A percentile compares a stretch with the other conserved stretches of the same genome.
Conservation (phyloP, 2,797 vertebrate species). For the Cyclura pinguis region DNA sequence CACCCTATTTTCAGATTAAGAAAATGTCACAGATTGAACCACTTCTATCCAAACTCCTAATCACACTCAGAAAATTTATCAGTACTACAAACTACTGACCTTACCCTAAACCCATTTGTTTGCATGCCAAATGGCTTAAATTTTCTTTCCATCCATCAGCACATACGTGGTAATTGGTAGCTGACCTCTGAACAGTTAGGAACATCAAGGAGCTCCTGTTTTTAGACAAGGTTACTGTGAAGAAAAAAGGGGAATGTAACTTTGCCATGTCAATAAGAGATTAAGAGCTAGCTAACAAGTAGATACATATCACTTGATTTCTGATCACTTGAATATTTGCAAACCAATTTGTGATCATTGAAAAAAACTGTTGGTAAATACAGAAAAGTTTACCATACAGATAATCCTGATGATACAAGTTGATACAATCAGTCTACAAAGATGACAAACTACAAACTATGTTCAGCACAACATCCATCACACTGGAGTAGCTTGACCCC, state of each 20-base stretch:
- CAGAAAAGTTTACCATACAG: background rate
- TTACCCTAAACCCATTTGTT: conserved; percentile 96
- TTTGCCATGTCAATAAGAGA: conserved; percentile 33
- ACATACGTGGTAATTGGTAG: conserved; percentile 87
- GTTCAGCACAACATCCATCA: background rate
- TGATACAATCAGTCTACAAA: background rate
- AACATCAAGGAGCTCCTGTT: conserved; percentile 76
- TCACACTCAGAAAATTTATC: conserved; percentile 68
- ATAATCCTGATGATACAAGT: background rate
- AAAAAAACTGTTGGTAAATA: background rate
- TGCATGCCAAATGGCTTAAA: conserved; percentile 88
- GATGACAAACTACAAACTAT: background rate
- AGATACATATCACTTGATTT: background rate
- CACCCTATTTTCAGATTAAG: background rate
- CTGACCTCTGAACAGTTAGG: conserved; percentile 86
- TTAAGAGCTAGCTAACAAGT: background rate
- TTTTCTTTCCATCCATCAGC: conserved; percentile 90
- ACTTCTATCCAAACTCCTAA: conserved; percentile 3
- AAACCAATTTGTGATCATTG: background rate
- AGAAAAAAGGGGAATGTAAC: conserved; percentile 28
- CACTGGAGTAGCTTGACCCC: background rate
- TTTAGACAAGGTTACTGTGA: conserved; percentile 84
- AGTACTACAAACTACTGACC: conserved; percentile 90
- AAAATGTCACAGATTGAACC: background rate
- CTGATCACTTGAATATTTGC: background rate